These are phyloP conservation scores for Trichosurus vulpecula DNA, from an alignment of 2,797 vertebrate genomes.

Conservation along the genomic window DNA sequence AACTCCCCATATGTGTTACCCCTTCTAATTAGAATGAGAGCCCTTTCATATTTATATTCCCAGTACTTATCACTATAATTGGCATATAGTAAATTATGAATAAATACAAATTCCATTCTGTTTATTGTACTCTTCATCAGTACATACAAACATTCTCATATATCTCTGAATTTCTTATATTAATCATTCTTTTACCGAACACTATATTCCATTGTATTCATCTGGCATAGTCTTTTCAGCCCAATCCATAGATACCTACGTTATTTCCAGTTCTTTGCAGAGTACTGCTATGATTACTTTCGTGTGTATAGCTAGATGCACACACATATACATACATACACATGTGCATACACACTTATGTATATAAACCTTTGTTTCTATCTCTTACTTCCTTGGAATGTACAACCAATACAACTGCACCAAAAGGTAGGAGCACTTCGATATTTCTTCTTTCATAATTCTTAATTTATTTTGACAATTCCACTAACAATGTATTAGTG, in stretches of 20 bases:
- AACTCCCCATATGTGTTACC: neutral
- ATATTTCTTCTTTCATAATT: neutral
- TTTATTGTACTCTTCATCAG: neutral
- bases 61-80: neutral
- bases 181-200: neutral
- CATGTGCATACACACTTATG: neutral
- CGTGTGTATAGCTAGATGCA: neutral
- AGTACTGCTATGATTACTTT: neutral
- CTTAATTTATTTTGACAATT: neutral
- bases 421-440: neutral
- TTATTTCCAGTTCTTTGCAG: neutral
- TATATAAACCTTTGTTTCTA: neutral
- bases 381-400: neutral
- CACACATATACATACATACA: too few relatives aligned
- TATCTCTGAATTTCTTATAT: neutral
- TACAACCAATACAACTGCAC: neutral
- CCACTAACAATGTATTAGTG: neutral
- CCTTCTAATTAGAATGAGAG: neutral
- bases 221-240: neutral
- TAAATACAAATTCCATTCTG: neutral
- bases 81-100: neutral
- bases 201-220: neutral
- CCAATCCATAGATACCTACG: neutral
- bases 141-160: neutral
- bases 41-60: neutral